Evolutionary conservation across 2,888 invertebrate genomes (phyloP).

Genomic region (Pantelozetes paolii): DNA sequence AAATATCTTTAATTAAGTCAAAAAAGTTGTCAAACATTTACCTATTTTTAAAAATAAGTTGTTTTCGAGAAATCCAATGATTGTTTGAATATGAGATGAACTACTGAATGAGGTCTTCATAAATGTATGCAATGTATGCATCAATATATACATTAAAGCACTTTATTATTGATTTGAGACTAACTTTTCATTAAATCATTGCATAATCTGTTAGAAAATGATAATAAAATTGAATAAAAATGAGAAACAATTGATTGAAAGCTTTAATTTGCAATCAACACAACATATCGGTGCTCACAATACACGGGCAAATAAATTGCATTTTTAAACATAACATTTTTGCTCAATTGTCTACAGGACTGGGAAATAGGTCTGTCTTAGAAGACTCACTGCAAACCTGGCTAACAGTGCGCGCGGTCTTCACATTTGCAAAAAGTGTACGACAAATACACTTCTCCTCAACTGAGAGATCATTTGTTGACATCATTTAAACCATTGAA

Average conservation of each 20-base stretch:
- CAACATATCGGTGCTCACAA: conserved; percentile 10
- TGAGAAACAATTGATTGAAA: too few species aligned
- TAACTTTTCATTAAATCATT: background rate
- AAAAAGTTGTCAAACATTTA: conserved; percentile 12
- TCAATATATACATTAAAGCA: conserved; percentile 25
- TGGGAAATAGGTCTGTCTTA: conserved; percentile 16
- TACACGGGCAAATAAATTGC: conserved; percentile 2
- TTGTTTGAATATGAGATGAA: conserved; percentile 12
- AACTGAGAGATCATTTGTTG: conserved; percentile 19
- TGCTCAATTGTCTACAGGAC: background rate
- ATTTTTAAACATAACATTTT: background rate
- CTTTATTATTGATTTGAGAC: background rate
- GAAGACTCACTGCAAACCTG: conserved; percentile 9
- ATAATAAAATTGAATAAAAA: background rate
- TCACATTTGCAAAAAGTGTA: conserved; percentile 6
- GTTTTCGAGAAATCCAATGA: conserved; percentile 20
- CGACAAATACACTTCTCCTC: conserved; percentile 9
- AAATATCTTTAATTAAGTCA: background rate
- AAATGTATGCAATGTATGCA: conserved; percentile 14
- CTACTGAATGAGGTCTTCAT: conserved; percentile 3
- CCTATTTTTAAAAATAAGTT: conserved; percentile 24
- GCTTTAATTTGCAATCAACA: too few species aligned
- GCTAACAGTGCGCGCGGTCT: conserved; percentile 19
- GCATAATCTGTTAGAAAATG: background rate
- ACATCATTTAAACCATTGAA: conserved; percentile 22